Evolutionary conservation across 2,888 invertebrate species (phyloP), one percentile per base, ranked within the genome.

Genomic region (Rhamphomyia laevipes): DNA sequence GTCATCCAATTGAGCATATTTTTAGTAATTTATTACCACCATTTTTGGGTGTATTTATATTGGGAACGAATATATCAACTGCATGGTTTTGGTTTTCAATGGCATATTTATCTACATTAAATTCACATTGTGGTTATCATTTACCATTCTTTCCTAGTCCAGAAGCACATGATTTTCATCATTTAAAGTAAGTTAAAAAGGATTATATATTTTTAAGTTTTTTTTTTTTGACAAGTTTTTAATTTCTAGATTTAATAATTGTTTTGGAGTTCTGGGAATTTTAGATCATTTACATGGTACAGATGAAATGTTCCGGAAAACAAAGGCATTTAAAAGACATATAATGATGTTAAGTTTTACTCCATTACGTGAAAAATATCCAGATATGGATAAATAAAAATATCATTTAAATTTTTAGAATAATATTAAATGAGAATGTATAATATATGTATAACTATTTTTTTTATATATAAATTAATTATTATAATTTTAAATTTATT

Each of bases 161-260:
- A 7, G 88, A 89, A 66, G 84, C 86, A 0, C 90, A 90, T 62
- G 90, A 90, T 68, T 90, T 84, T 66, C 90, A 90, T 67, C 90
- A 90, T 67, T 75, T 86, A 55, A 89, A 88, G 84, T 84, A 66
- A 75, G 76, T 56, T 33, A 5, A 18, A 10, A 10, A 10, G 30
- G 5, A 30, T 5, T 5, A 5, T 9, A 30, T 9, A 30, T 30
- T 5, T 30, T 9, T 30, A 5, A 9, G 30, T 30, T 30, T 9
- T 30, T 30, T 30, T 10, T 30, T 30, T 5, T n/a, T n/a, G n/a
- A n/a, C n/a, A n/a, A n/a, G n/a, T n/a, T n/a, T n/a, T n/a, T n/a
- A 55, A 11, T 49, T 60, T 60, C 21, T 62, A 89, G 89, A 68
- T 89, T 89, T 66, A 88, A 82, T 61, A 84, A 88, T 62, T 87